Base-by-base conservation (phyloP, 2,113 vertebrate species). In the Rattus rattus region DNA sequence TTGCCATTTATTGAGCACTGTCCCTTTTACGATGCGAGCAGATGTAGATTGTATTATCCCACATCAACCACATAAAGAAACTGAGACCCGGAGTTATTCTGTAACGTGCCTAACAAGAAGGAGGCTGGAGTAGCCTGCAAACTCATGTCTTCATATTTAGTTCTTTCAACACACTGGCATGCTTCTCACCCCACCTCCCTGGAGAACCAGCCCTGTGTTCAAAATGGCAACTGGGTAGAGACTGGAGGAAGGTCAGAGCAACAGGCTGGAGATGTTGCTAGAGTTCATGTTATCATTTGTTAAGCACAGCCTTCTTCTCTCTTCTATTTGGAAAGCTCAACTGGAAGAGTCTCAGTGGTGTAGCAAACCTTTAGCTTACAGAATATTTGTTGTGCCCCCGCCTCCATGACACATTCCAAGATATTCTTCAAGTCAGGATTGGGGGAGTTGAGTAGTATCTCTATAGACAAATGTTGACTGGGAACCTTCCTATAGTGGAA, bases 381-480 rank as follows among this genome's bases (percentile, higher is more conserved):
- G 65, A 69, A 39, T 87, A 61, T 80, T 91, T 93, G 54, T 1
- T 5, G 30, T 88, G 17, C 36, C 85, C 14, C 19, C 10, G 43
- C 43, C 43, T 43, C 43, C 3, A 43, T 10, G 11, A 80, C 88
- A 63, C 28, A 91, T 49, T 77, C 86, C 85, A 1, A 91, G 77
- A 70, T 33, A 26, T 84, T 83, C n/a, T 84, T 79, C 20, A 85
- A 43, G n/a, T 3, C 43, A 86, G 43, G 28, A 11, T 67, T 49
- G 63, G 43, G 47, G 61, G 24, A 12, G 52, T 59, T 61, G 36
- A 76, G 20, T 63, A 72, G 63, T 84, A 76, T 43, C n/a, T 59
- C 87, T n/a, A 69, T 75, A 83, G 91, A 87, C 56, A 95, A 59
- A 49, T 80, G 22, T 81, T 91, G 92, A 30, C 36, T 77, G 75